Conservation (phyloP, 2,797 vertebrate species). For the Periparus ater region DNA sequence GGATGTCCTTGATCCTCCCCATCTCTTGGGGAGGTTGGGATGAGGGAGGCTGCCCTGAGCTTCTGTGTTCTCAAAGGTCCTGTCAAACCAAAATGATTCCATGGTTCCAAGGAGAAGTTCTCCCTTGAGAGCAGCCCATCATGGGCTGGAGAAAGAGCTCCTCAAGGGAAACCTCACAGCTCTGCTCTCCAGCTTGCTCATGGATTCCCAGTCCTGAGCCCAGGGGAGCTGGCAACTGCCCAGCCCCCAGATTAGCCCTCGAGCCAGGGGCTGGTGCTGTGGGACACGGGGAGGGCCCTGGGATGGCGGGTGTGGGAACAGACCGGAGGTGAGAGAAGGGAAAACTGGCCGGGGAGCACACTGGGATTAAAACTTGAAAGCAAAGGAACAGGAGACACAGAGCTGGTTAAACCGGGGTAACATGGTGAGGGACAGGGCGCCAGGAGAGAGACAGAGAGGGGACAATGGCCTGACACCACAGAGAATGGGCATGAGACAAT, state of each 20-base stretch:
- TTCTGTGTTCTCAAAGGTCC: background rate
- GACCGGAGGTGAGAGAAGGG: background rate
- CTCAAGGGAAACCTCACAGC: background rate
- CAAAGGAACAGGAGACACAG: background rate
- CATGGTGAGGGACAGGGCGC: rapidly evolving
- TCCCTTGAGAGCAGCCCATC: background rate
- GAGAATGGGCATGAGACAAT: rapidly evolving
- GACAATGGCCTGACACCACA: background rate
- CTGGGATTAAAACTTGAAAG: background rate
- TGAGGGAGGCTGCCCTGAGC: background rate
- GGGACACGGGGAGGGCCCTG: background rate
- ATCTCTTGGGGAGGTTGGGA: background rate
- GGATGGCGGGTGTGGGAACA: background rate
- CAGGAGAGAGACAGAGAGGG: background rate
- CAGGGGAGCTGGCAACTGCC: background rate
- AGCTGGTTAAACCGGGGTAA: background rate
- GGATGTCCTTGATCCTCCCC: background rate
- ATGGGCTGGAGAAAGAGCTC: constrained; percentile 13
- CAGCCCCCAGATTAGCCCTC: background rate
- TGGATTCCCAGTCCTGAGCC: background rate
- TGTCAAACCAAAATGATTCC: background rate
- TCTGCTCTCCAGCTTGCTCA: background rate
- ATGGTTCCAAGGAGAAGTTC: background rate
- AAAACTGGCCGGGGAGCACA: background rate
- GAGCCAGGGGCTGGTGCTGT: background rate